Base-by-base conservation (phyloP, 2,888 invertebrate genomes). In the Mesochorus sp. region DNA sequence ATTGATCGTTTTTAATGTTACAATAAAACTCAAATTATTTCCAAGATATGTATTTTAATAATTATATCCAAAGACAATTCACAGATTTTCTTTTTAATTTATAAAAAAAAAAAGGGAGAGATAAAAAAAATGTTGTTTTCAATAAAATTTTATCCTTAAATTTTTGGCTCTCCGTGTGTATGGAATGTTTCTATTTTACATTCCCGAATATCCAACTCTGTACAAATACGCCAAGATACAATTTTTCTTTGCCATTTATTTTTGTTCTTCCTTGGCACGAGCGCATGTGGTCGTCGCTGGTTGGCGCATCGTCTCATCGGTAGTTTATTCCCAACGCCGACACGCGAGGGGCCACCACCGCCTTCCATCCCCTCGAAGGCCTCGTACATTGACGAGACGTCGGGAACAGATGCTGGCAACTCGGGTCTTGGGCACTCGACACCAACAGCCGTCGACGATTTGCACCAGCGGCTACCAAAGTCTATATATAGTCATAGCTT, bases 331-430 rank as follows among this genome's bases (percentile, higher is more conserved):
- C 34, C 64, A 55, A 17, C 75, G 34, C 19, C 62, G 66, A 76
- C 62, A 57, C n/a, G n/a, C n/a, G 57, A 24, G 61, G 55, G 72
- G 61, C 37, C 68, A 53, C 37, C 47, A 66, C 62, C 28, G 24
- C 53, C 68, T 62, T 67, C 76, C 51, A 71, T 76, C 79, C 71
- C 76, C 57, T 62, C 31, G 28, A 12, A 1, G 55, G 28, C 66
- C 68, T 73, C 66, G 72, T 71, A 75, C 84, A 86, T 88, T 87
- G 88, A 89, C 84, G 85, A 82, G 80, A 83, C 79, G 88, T 89
- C 89, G 86, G 71, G 75, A 61, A 79, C 89, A 89, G 88, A 85
- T 89, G 88, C 82, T 78, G 82, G 84, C 79, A 53, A n/a, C 68
- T 24, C 70, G 67, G 73, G 79, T 42, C 62, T 57, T 53, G 37